Conservation (phyloP, 2,113 vertebrate species). For the Xerus inauris region DNA sequence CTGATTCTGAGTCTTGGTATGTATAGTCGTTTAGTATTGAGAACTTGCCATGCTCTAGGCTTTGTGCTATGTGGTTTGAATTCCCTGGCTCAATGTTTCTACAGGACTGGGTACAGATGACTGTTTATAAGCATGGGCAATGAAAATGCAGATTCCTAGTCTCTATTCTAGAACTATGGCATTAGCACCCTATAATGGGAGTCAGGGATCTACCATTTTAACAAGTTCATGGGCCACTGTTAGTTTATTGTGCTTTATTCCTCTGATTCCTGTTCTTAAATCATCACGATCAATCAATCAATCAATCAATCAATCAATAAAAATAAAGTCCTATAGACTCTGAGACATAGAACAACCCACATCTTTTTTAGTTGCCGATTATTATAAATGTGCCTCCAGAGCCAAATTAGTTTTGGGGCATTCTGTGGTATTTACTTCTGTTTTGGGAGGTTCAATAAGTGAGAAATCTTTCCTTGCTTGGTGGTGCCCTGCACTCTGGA, state of each 20-base stretch:
- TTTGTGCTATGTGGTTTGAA: not conserved
- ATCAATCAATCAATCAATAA: not conserved
- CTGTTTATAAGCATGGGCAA: not conserved
- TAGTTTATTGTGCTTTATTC: not conserved
- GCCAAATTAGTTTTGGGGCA: not conserved
- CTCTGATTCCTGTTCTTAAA: constrained; percentile 32
- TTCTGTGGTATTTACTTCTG: not conserved
- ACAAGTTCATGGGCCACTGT: not conserved
- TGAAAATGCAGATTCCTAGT: not conserved
- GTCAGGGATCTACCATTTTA: not conserved
- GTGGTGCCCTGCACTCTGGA: not conserved
- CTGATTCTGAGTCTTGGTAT: not conserved
- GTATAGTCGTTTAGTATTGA: not conserved
- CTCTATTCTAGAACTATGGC: not conserved
- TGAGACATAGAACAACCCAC: not conserved
- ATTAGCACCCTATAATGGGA: not conserved
- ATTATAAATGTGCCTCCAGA: not conserved
- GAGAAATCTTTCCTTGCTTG: not conserved
- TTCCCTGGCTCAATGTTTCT: not conserved
- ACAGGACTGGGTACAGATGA: not conserved
- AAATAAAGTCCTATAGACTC: not conserved
- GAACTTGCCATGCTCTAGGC: not conserved
- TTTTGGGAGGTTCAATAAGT: not conserved
- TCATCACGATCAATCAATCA: not conserved
- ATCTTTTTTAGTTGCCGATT: not conserved